Conservation (phyloP, 30 jellyfish, hydroid and myxozoan genomes). For the Turritopsis rubra region DNA sequence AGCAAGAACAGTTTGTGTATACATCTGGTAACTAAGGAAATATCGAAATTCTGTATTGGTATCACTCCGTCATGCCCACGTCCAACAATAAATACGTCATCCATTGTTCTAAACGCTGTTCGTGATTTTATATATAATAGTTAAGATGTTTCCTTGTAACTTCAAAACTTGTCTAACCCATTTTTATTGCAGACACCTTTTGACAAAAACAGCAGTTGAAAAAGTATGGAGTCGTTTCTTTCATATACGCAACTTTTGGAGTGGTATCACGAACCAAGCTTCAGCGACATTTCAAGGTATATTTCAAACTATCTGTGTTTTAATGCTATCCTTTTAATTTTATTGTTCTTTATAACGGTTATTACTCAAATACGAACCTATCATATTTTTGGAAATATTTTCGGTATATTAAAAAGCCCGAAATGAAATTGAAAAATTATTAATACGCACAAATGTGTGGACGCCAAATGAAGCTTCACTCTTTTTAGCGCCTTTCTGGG, state of each 20-base stretch:
- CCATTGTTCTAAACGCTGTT: background rate
- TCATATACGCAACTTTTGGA: background rate
- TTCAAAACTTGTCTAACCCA: background rate
- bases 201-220: background rate
- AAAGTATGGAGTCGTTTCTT: background rate
- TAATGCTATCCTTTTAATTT: background rate
- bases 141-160: background rate
- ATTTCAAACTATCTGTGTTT: too few relatives aligned
- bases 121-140: background rate
- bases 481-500: too few relatives aligned
- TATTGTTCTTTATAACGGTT: too few relatives aligned
- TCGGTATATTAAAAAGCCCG: too few relatives aligned
- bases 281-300: background rate
- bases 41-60: background rate
- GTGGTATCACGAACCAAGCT: background rate
- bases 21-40: background rate
- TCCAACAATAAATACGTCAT: background rate
- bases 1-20: background rate
- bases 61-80: background rate
- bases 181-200: background rate
- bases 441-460: too few relatives aligned
- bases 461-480: too few relatives aligned
- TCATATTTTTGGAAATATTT: too few relatives aligned
- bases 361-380: too few relatives aligned
- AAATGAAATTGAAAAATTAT: too few relatives aligned